Evolutionary conservation across 2,113 vertebrate species (phyloP).

Genomic region (Calidris pygmaea): DNA sequence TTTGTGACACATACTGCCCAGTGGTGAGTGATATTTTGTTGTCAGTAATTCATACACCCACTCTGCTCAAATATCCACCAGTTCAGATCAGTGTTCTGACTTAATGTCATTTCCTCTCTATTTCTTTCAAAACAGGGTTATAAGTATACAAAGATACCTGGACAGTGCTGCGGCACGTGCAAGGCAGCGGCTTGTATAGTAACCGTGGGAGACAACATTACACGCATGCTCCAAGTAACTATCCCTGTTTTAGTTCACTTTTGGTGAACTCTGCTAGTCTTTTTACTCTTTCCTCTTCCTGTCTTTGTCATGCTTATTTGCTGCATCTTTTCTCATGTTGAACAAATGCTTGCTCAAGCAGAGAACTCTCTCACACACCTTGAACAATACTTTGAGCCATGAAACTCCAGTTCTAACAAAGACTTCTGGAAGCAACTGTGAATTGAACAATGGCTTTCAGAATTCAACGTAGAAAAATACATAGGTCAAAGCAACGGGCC

Average conservation of each 20-base stretch:
- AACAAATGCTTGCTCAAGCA: not conserved
- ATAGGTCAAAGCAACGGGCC: not conserved
- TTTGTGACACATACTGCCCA: slow-evolving; percentile 62
- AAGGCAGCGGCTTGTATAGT: slow-evolving; percentile 27
- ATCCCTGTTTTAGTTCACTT: not conserved
- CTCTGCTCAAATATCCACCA: not conserved
- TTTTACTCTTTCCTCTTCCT: not conserved
- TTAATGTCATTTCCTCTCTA: not conserved
- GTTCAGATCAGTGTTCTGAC: not conserved
- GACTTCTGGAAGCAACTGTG: not conserved
- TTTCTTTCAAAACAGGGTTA: slow-evolving; percentile 70
- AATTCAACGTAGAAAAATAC: not conserved
- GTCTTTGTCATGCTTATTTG: not conserved
- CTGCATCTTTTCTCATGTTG: not conserved
- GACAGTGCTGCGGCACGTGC: slow-evolving; percentile 69
- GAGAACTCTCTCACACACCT: not conserved
- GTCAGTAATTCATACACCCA: not conserved
- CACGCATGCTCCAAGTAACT: slow-evolving; percentile 45
- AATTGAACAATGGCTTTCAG: not conserved
- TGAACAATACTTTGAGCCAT: not conserved
- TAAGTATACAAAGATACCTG: slow-evolving; percentile 14
- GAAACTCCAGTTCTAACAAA: not conserved
- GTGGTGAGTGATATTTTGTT: slow-evolving; percentile 44
- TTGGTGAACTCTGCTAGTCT: not conserved
- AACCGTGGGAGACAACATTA: not conserved